Evolutionary conservation across 1,140 invertebrate genomes (phyloP), one percentile per base, ranked within the genome.

Genomic region (Rhynchophorus ferrugineus): DNA sequence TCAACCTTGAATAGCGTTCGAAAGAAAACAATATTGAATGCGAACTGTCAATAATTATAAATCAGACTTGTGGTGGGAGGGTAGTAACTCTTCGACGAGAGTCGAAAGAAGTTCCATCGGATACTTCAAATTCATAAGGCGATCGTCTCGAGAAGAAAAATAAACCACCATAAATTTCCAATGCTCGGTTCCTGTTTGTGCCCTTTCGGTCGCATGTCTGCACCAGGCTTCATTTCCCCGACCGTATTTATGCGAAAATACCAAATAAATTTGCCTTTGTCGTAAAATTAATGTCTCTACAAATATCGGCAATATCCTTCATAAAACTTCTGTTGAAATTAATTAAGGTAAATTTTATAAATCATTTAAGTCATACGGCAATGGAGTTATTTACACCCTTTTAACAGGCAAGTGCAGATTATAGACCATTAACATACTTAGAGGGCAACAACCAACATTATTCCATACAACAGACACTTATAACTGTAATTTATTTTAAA

Each of bases 331-430:
- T 38, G 36, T 16, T 38, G 16, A 14, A 38, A 38, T 38, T 38
- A 38, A 38, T 38, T 38, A 38, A 17, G 24, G 24, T 29, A 49
- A 49, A 33, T 17, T 42, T 33, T 42, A 49, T 49, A 49, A 49
- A 49, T 49, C 48, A 49, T 49, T 43, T 42, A 13, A 21, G 7
- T 49, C 11, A 19, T 8, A 2, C n/a, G 14, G 24, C 48, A 42
- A 49, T 49, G 11, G 22, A 49, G 48, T 49, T 49, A 49, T 49
- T 49, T 49, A 49, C 48, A 43, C 48, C 48, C 21, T 49, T 49
- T 49, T 49, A 49, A 49, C 48, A 49, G 48, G 48, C 48, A 35
- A 49, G 18, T 29, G 48, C 48, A 42, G 41, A 34, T 42, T 48
- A 11, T 29, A 29, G 24, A 29, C 24, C 11, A 29, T 29, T 11